Evolutionary conservation across 2,888 invertebrate genomes (phyloP), one percentile per base, ranked within the genome.

Genomic region (Synanthedon formicaeformis): DNA sequence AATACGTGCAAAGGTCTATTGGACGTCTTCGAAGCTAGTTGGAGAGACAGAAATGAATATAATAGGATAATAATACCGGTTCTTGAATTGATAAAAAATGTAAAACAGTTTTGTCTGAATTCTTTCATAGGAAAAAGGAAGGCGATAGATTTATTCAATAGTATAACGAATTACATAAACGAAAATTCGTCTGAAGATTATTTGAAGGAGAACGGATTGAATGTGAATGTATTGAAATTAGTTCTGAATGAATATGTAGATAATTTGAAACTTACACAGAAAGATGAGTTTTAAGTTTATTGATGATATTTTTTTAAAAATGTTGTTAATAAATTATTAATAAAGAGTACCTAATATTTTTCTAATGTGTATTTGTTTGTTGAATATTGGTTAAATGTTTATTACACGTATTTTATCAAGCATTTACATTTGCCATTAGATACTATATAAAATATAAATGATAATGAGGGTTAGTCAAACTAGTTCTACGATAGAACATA

Each of bases 1-100:
- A 54, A 54, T 1, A 66, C 78, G 0, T 86, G 86, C 41, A 69
- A 75, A 40, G 83, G 83, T 0, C 55, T 86, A 11, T 52, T 83
- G 0, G 70, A 77, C 5, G 71, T 83, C 14, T 76, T 81, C 50
- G 59, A 60, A 48, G 57, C 60, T 0, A 57, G 69, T 0, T 73
- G 72, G 66, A 56, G 67, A 0, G 67, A 66, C 34, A 62, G 61
- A 12, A 59, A 58, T 0, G 58, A 67, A 2, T 65, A 71, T 5
- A 64, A 66, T 13, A 60, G 70, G 2, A 45, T 73, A 0, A 56
- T 73, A 1, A 50, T 60, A 1, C 63, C 72, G 0, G 61, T 81
- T 45, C 61, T 80, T 3, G 71, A 77, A 0, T 57, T 81, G 1
- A 50, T 81, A 1, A 72, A 69, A 48, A 75, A 71, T 50, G 65